These are phyloP conservation scores for Corbicula japonica DNA, from an alignment of 2,888 invertebrate species.

Conservation along the genomic window DNA sequence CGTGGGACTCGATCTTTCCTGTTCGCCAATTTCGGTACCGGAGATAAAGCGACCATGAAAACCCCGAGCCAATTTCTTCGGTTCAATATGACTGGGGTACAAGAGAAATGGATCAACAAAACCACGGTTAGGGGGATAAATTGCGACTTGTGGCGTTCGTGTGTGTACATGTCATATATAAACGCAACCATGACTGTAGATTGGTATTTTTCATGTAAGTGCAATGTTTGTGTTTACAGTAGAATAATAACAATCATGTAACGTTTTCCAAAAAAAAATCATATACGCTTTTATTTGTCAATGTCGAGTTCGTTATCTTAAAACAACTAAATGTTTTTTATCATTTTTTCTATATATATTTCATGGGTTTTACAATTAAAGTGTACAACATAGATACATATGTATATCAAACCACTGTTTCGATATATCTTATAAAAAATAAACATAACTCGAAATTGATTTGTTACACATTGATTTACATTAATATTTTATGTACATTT, in stretches of 20 bases:
- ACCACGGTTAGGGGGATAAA: conserved; percentile 63
- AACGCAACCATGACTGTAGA: conserved; percentile 69
- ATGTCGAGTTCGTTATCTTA: neutral
- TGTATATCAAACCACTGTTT: too few relatives aligned
- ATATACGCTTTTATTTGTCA: neutral
- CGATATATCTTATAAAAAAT: too few relatives aligned
- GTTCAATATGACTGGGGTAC: conserved; percentile 13
- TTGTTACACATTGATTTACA: too few relatives aligned
- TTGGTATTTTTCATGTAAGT: conserved; percentile 73
- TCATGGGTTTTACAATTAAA: too few relatives aligned
- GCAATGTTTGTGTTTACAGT: too few relatives aligned
- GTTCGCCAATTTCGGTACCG: conserved; percentile 48
- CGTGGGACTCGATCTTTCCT: conserved; percentile 34
- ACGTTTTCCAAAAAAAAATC: neutral
- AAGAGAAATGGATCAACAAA: conserved; percentile 55
- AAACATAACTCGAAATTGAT: too few relatives aligned
- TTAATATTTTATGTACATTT: too few relatives aligned
- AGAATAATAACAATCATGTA: too few relatives aligned
- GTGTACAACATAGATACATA: too few relatives aligned
- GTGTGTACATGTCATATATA: conserved; percentile 53
- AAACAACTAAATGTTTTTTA: neutral
- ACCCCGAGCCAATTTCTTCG: conserved; percentile 39
- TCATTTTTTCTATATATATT: too few relatives aligned
- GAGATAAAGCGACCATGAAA: conserved; percentile 46
- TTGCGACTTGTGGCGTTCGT: conserved; percentile 70